Evolutionary conservation across 2,113 vertebrate genomes (phyloP).

Genomic region (Charadrius vociferus): DNA sequence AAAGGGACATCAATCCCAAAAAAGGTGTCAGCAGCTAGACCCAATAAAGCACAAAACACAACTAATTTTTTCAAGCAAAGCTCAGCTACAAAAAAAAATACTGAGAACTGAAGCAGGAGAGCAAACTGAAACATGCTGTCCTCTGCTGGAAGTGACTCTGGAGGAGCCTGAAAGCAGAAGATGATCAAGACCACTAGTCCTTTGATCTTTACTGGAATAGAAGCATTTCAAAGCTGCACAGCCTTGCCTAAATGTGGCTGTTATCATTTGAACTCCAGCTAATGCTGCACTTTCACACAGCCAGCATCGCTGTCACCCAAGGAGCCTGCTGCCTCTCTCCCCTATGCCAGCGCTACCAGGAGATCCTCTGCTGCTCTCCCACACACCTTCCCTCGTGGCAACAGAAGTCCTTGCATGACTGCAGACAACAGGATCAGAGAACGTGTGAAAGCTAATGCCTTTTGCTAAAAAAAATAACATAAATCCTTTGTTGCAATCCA

Average conservation of each 20-base stretch:
- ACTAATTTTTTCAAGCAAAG: background rate
- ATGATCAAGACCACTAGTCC: background rate
- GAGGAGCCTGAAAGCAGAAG: background rate
- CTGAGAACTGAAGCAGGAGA: background rate
- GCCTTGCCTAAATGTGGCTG: background rate
- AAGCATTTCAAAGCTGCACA: background rate
- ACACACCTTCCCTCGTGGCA: accelerated
- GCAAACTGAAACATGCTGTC: slow-evolving; percentile 35
- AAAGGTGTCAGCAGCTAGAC: background rate
- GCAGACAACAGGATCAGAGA: background rate
- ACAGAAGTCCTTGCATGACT: accelerated
- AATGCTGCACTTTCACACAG: background rate
- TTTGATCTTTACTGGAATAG: background rate
- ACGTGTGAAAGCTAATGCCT: background rate
- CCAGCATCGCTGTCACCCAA: background rate
- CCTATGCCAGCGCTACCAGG: background rate
- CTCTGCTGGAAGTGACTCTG: slow-evolving; percentile 28
- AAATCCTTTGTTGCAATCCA: background rate
- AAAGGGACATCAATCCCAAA: background rate
- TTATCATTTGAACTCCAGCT: background rate
- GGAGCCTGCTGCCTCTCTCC: background rate
- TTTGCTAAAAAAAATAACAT: background rate
- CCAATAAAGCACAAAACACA: background rate
- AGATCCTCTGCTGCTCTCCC: background rate
- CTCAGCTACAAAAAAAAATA: background rate